These are phyloP conservation scores for Leptopilina myrica DNA, from an alignment of 2,888 invertebrate species.

Conservation along the genomic window DNA sequence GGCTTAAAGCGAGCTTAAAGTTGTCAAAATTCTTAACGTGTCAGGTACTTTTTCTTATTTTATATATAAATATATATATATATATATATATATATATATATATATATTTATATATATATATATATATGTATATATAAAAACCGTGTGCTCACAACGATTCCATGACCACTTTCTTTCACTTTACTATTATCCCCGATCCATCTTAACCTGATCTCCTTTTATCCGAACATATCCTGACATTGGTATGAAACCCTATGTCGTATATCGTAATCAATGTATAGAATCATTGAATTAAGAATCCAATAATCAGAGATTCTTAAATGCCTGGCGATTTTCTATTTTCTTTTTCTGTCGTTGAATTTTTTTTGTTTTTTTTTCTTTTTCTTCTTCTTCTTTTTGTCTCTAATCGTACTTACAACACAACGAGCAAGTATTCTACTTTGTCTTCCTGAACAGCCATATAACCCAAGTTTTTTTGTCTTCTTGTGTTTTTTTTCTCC, in stretches of 20 bases:
- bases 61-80: not conserved
- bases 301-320: constrained; percentile 40
- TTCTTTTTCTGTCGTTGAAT: constrained; percentile 1
- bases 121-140: too few relatives aligned
- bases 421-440: constrained; percentile 17
- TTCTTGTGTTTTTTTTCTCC: constrained; percentile 39
- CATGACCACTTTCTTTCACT: constrained; percentile 11
- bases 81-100: too few relatives aligned
- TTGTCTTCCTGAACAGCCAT: constrained; percentile 44
- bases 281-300: constrained; percentile 44
- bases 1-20: not conserved
- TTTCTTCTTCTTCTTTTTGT: too few relatives aligned
- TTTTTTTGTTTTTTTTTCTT: not conserved
- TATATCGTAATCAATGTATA: constrained; percentile 9
- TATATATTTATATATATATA: too few relatives aligned
- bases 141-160: not conserved
- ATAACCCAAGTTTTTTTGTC: not conserved
- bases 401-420: constrained; percentile 15
- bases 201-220: constrained; percentile 46
- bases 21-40: not conserved
- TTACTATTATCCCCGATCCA: constrained; percentile 47
- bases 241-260: not conserved
- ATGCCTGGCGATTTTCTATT: not conserved
- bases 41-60: not conserved
- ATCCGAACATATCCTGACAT: constrained; percentile 39